phyloP scores from a whole-genome alignment of 2,113 vertebrate species.

The Oreochromis spilurus region DNA sequence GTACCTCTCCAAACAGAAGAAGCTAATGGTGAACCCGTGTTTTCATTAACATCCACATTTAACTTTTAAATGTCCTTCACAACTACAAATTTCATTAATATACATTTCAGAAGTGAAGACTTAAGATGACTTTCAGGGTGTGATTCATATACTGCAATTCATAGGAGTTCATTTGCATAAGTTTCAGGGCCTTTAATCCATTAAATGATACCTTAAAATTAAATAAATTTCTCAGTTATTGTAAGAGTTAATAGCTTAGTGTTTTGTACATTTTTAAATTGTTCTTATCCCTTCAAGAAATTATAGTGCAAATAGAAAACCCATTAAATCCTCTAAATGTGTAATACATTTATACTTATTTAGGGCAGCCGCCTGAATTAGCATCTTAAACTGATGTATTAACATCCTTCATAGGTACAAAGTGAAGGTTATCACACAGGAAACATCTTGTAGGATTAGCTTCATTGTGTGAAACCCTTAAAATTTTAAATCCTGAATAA shows the following conservation, averaged over 20 bases:
- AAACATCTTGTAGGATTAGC: background rate
- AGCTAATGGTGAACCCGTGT: constrained; percentile 86
- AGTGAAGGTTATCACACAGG: background rate
- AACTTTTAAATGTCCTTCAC: background rate
- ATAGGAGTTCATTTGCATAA: background rate
- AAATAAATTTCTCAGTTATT: background rate
- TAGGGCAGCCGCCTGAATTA: fast-evolving
- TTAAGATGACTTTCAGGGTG: background rate
- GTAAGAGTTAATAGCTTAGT: background rate
- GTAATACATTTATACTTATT: background rate
- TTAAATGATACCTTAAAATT: background rate
- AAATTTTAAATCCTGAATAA: background rate
- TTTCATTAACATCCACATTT: fast-evolving
- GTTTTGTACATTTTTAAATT: fast-evolving
- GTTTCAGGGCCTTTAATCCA: background rate
- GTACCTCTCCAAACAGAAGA: constrained; percentile 98
- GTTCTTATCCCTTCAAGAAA: background rate
- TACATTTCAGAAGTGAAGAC: background rate
- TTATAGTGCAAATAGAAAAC: background rate
- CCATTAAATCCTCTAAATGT: background rate
- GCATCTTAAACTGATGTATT: background rate
- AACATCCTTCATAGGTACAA: background rate
- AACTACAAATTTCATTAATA: background rate
- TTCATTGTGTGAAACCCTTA: background rate
- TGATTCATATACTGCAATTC: background rate